Evolutionary conservation across 1,140 invertebrate species (phyloP), one percentile per base, ranked within the genome.

Genomic region (Helicorthomorpha holstii): DNA sequence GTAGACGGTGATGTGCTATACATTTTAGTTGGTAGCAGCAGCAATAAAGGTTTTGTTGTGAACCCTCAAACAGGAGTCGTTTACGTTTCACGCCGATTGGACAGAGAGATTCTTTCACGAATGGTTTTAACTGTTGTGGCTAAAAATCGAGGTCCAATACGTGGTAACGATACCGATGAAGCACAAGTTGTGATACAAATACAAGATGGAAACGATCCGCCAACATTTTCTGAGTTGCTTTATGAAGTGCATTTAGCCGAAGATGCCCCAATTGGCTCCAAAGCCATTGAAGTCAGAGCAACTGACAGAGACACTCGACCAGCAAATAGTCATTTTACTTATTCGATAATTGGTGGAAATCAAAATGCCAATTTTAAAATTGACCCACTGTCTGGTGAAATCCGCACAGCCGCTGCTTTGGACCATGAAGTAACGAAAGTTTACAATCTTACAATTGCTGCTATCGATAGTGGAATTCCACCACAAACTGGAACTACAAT

Each of bases 181-280:
- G 90, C 90, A 2, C 85, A 89, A 67, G 83, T 96, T 0, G 85
- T 88, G 25, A 83, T 96, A 51, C 84, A 82, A 1, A 86, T 95
- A 50, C 85, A 93, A 71, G 91, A 95, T 66, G 89, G 90, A 2
- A 95, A 95, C 62, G 90, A 95, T 72, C 88, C 91, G 2, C 91
- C 91, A 0, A 84, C 91, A 65, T 96, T 96, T 64, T 64, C 82
- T 10, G 74, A 85, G 57, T 71, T 71, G 24, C 63, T 77, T 22
- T 93, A 94, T 63, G 77, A 83, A 54, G 76, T 80, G 0, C 74
- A 69, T 27, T 73, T 94, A 3, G 82, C 80, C 19, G 91, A 96
- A 70, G 81, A 80, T 26, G 81, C 78, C 0, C 54, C 63, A 0
- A 62, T 79, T 2, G 88, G 85, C 0, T 78, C 83, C 1, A 74